A percentile compares a stretch with the other conserved stretches of the same genome.
Evolutionary conservation across 2,888 invertebrate species (phyloP).

Genomic region (Bimastos eiseni): DNA sequence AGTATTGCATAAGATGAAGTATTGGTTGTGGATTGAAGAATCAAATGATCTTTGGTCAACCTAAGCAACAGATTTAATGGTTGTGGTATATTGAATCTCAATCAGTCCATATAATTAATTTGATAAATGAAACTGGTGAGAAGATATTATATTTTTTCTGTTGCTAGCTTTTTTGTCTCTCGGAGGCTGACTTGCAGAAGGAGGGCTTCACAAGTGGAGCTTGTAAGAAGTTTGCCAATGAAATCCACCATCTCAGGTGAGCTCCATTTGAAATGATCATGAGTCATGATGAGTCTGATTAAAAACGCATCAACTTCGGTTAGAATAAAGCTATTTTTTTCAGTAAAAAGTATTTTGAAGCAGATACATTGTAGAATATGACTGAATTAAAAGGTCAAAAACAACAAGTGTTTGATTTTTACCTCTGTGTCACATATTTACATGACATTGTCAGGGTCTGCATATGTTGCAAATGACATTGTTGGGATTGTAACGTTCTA

Average conservation of each 20-base stretch:
- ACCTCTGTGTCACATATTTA: no score
- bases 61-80: neutral
- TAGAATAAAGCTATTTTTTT: neutral
- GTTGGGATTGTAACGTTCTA: no score
- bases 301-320: neutral
- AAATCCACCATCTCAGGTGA: slow-evolving; percentile 8
- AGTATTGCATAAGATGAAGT: neutral
- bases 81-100: neutral
- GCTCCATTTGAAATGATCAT: neutral
- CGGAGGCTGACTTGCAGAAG: slow-evolving; percentile 25
- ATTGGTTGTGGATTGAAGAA: neutral
- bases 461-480: no score
- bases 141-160: neutral
- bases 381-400: no score
- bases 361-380: no score
- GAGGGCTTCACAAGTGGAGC: slow-evolving; percentile 26
- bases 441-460: no score
- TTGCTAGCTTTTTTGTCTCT: slow-evolving; percentile 14
- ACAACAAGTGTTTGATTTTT: no score
- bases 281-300: neutral
- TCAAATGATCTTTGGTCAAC: neutral
- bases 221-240: slow-evolving; percentile 15
- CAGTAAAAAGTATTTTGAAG: no score
- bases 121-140: neutral
- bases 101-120: neutral